Evolutionary conservation across 2,797 vertebrate species (phyloP).

Genomic region (Bradypodion pumilum): DNA sequence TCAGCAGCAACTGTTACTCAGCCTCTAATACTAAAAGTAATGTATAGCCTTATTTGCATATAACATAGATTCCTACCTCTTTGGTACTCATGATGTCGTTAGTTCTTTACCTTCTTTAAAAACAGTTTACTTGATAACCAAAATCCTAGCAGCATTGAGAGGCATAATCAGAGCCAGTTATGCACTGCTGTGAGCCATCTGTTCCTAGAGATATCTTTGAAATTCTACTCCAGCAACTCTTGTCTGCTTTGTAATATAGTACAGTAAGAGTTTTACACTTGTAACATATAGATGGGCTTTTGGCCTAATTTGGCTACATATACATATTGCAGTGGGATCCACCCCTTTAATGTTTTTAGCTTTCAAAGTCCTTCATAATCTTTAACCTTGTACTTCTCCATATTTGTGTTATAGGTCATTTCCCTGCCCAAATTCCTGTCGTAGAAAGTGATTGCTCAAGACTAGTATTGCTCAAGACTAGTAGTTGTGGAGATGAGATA

Average conservation of each 20-base stretch:
- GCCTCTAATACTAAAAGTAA: no score
- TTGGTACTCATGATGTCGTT: not conserved
- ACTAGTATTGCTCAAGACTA: not conserved
- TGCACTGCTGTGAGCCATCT: not conserved
- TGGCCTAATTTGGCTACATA: no score
- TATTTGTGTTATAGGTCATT: constrained; percentile 12
- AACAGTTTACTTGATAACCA: not conserved
- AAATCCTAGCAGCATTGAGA: not conserved
- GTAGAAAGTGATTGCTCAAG: constrained; percentile 7
- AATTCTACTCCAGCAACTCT: not conserved
- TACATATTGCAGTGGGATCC: no score
- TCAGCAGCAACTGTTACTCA: not conserved
- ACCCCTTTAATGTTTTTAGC: not conserved
- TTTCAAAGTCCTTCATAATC: not conserved
- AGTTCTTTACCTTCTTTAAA: not conserved
- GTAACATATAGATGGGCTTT: not conserved
- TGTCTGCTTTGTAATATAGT: not conserved
- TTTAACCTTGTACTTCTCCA: constrained; percentile 13
- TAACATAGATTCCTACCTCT: not conserved
- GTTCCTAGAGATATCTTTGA: not conserved
- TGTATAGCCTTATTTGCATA: not conserved
- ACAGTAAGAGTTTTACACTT: not conserved
- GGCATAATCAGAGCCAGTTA: not conserved
- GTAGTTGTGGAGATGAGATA: not conserved
- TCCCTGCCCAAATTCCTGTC: not conserved